Conservation (phyloP, 2,888 invertebrate species). For the Megastigmus dorsalis region DNA sequence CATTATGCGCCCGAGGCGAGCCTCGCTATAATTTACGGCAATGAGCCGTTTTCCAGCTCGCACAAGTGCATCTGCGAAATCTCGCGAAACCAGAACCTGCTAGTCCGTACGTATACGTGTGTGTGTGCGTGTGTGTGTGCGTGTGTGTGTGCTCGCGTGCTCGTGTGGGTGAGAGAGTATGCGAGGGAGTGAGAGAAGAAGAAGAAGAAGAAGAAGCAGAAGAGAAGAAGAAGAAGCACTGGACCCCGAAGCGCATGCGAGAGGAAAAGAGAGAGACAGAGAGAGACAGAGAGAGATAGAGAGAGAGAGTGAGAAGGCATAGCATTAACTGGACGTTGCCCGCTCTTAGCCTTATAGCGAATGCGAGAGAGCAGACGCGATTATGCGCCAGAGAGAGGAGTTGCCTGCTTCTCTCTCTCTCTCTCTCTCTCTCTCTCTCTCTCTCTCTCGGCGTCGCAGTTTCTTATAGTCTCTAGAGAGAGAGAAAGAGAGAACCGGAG, state of each 20-base stretch:
- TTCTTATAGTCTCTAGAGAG: too few relatives aligned
- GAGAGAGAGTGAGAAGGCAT: constrained; percentile 59
- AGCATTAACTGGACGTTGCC: constrained; percentile 68
- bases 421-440: too few relatives aligned
- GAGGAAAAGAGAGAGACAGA: too few relatives aligned
- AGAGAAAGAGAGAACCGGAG: constrained; percentile 25
- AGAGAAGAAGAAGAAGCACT: too few relatives aligned
- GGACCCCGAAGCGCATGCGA: too few relatives aligned
- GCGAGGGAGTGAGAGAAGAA: constrained; percentile 30
- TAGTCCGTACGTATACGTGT: not conserved
- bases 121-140: too few relatives aligned
- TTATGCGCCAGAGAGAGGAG: not conserved
- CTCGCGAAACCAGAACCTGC: too few relatives aligned
- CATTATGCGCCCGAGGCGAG: constrained; percentile 14
- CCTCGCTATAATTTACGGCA: constrained; percentile 48
- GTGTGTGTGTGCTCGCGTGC: constrained; percentile 19
- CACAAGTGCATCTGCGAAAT: constrained; percentile 50
- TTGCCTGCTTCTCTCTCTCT: too few relatives aligned
- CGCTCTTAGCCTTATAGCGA: constrained; percentile 49
- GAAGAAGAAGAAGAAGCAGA: constrained; percentile 52
- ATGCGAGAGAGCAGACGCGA: not conserved
- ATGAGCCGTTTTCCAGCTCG: constrained; percentile 48
- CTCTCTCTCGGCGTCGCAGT: too few relatives aligned
- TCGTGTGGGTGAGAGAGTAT: not conserved
- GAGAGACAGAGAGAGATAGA: constrained; percentile 33